Conservation (phyloP, 1,140 invertebrate genomes). For the Cylas formicarius region DNA sequence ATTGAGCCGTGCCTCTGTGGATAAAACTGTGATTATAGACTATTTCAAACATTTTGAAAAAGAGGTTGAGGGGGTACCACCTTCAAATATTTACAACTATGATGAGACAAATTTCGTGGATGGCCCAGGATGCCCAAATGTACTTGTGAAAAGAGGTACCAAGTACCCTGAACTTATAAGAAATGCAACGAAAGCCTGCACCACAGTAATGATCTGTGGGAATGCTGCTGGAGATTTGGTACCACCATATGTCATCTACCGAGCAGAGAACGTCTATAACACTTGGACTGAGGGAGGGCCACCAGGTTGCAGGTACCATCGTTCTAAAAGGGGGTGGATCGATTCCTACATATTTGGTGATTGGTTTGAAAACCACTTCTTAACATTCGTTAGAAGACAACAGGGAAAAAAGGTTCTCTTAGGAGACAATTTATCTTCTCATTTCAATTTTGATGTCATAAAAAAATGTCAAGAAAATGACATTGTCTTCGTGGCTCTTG, state of each 20-base stretch:
- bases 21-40: too few species aligned
- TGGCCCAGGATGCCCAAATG: slow-evolving; percentile 40
- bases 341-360: slow-evolving; percentile 15
- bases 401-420: slow-evolving; percentile 3
- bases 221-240: slow-evolving; percentile 25
- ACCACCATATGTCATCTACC: slow-evolving; percentile 40
- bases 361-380: slow-evolving; percentile 11
- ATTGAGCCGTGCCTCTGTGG: too few species aligned
- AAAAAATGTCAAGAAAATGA: slow-evolving; percentile 3
- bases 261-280: slow-evolving; percentile 36
- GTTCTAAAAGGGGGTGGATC: slow-evolving; percentile 29
- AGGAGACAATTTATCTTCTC: slow-evolving; percentile 1
- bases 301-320: too few species aligned
- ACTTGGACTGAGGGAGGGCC: slow-evolving; percentile 39
- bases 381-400: slow-evolving; percentile 4
- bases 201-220: slow-evolving; percentile 27
- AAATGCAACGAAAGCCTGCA: slow-evolving; percentile 35
- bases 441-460: neutral
- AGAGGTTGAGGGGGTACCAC: slow-evolving; percentile 21
- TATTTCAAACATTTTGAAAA: slow-evolving; percentile 5
- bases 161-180: slow-evolving; percentile 39
- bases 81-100: slow-evolving; percentile 35
- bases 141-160: slow-evolving; percentile 33
- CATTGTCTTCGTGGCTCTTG: neutral
- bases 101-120: slow-evolving; percentile 43